Percentiles rank a stretch among this genome's conserved stretches.
These are phyloP conservation scores for Tipula lateralis DNA, from an alignment of 2,888 invertebrate species.

Conservation along the genomic window DNA sequence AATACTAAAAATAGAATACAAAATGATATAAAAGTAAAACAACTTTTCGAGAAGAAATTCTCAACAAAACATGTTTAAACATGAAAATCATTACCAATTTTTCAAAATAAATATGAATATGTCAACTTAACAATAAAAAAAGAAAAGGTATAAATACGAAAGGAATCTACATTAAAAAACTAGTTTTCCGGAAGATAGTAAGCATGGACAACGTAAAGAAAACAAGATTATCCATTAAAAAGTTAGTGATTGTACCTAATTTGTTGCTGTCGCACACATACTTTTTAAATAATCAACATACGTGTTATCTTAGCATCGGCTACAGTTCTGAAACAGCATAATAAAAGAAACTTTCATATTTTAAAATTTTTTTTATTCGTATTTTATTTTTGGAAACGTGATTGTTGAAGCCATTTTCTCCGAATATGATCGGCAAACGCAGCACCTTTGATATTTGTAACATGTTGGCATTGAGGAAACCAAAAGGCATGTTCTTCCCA, in stretches of 20 bases:
- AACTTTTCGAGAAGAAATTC: background rate
- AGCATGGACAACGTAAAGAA: background rate
- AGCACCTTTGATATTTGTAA: no score
- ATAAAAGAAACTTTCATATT: no score
- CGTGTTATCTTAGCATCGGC: background rate
- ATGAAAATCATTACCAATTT: no score
- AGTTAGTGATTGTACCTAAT: background rate
- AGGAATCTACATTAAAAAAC: background rate
- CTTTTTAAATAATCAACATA: background rate
- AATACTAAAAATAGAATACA: background rate
- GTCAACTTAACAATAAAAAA: background rate
- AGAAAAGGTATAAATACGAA: background rate
- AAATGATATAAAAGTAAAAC: conserved; percentile 14
- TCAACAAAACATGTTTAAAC: no score
- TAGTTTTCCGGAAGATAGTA: background rate
- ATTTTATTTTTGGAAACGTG: no score
- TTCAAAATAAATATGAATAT: no score
- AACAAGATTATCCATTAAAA: background rate
- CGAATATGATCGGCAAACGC: no score
- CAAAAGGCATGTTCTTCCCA: no score
- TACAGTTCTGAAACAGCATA: background rate
- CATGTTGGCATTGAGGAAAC: no score
- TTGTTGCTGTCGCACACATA: background rate
- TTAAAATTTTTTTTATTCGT: no score
- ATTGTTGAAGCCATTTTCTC: no score